phyloP scores from a whole-genome alignment of 2,888 invertebrate species.

The Diplazon laetatorius region DNA sequence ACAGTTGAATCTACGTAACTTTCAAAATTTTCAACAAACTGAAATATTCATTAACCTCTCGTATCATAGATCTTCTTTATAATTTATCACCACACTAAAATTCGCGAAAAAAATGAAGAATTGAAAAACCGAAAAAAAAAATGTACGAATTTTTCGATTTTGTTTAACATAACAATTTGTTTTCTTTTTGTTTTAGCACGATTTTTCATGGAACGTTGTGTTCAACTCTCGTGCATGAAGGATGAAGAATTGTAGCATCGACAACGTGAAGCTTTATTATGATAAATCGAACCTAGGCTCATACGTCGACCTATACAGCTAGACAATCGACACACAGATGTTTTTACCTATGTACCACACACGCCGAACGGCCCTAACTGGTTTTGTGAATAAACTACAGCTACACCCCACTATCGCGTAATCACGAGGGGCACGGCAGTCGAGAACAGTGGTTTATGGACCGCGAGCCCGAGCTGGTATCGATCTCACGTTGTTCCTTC shows the following conservation, averaged over 20 bases:
- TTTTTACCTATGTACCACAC: background rate
- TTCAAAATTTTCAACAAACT: no score
- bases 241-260: no score
- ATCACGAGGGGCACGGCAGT: conserved; percentile 14
- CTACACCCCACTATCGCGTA: conserved; percentile 32
- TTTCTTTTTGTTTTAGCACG: background rate
- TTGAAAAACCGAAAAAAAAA: no score
- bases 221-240: no score
- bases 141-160: background rate
- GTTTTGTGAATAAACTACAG: conserved; percentile 74
- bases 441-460: conserved; percentile 59
- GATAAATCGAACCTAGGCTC: background rate
- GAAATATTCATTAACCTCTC: no score
- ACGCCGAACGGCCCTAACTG: conserved; percentile 67
- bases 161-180: background rate
- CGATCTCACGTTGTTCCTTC: conserved; percentile 4
- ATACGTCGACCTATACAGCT: background rate
- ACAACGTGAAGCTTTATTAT: background rate
- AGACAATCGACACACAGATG: background rate
- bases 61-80: no score
- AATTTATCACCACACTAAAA: no score
- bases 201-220: no score
- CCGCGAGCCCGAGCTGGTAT: conserved; percentile 51
- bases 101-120: no score
- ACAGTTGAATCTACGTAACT: no score